Conservation (phyloP, 2,888 invertebrate species). For the Drosophila rubida region DNA sequence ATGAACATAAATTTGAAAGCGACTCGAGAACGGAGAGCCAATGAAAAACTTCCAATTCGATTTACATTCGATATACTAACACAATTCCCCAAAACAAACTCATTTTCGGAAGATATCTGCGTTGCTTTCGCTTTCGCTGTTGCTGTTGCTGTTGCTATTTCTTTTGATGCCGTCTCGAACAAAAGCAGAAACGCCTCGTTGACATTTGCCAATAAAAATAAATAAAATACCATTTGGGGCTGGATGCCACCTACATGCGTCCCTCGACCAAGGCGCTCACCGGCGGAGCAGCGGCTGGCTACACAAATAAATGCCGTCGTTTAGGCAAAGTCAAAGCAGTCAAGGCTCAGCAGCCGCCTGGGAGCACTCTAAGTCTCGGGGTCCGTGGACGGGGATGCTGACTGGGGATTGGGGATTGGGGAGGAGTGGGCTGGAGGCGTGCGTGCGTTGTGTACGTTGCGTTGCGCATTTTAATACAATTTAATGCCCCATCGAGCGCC, state of each 20-base stretch:
- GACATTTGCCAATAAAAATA: slow-evolving; percentile 80
- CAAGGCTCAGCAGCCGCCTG: slow-evolving; percentile 52
- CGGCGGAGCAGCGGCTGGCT: slow-evolving; percentile 52
- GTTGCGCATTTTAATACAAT: slow-evolving; percentile 79
- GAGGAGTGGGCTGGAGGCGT: slow-evolving; percentile 20
- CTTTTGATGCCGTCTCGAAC: slow-evolving; percentile 39
- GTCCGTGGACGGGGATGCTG: background rate
- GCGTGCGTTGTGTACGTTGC: slow-evolving; percentile 62
- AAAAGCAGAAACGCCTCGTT: slow-evolving; percentile 72
- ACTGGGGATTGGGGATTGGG: slow-evolving; percentile 17
- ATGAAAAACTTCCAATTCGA: slow-evolving; percentile 65
- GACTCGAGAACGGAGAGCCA: slow-evolving; percentile 29
- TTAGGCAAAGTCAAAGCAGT: slow-evolving; percentile 56
- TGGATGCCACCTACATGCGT: slow-evolving; percentile 49
- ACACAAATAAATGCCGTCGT: slow-evolving; percentile 76
- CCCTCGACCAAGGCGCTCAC: slow-evolving; percentile 22
- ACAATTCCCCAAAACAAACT: slow-evolving; percentile 29
- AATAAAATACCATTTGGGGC: slow-evolving; percentile 73
- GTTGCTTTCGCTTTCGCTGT: slow-evolving; percentile 16
- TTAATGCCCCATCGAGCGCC: slow-evolving; percentile 78
- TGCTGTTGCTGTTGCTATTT: background rate
- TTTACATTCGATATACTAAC: slow-evolving; percentile 49
- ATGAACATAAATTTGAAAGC: slow-evolving; percentile 46
- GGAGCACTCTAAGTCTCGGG: slow-evolving; percentile 61
- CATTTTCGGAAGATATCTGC: slow-evolving; percentile 28